Conservation (phyloP, 2,888 invertebrate species). For the Microchrysa polita region DNA sequence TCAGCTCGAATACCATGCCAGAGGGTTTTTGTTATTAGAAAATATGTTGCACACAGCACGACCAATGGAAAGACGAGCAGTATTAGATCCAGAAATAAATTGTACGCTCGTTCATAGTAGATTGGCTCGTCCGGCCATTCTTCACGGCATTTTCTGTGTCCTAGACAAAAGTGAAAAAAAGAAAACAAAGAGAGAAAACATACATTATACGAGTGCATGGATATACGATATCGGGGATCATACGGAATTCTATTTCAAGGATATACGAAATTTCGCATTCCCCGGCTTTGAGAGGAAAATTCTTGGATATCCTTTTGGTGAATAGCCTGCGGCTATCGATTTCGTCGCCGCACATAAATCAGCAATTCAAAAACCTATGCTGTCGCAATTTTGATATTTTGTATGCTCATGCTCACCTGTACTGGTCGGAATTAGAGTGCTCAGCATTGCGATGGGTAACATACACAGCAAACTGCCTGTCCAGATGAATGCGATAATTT, state of each 20-base stretch:
- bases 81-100: conserved; percentile 71
- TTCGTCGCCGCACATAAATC: too few relatives aligned
- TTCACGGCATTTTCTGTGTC: conserved; percentile 71
- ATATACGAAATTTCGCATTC: too few relatives aligned
- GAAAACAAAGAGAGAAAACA: not conserved
- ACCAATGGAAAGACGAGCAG: conserved; percentile 74
- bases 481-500: conserved; percentile 75
- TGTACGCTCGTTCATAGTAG: conserved; percentile 73
- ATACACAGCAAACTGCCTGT: conserved; percentile 72
- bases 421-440: conserved; percentile 69
- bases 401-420: conserved; percentile 54
- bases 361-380: too few relatives aligned
- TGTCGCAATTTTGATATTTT: too few relatives aligned
- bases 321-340: too few relatives aligned
- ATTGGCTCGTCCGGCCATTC: conserved; percentile 68
- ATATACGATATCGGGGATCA: too few relatives aligned
- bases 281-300: too few relatives aligned
- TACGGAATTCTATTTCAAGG: too few relatives aligned
- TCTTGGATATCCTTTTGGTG: too few relatives aligned
- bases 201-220: too few relatives aligned
- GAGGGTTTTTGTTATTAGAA: conserved; percentile 65
- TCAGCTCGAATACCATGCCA: conserved; percentile 62
- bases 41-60: conserved; percentile 73
- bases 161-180: conserved; percentile 57
- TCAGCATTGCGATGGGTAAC: conserved; percentile 72